Evolutionary conservation across 2,888 invertebrate genomes (phyloP).

Genomic region (Yponomeuta evonymella): DNA sequence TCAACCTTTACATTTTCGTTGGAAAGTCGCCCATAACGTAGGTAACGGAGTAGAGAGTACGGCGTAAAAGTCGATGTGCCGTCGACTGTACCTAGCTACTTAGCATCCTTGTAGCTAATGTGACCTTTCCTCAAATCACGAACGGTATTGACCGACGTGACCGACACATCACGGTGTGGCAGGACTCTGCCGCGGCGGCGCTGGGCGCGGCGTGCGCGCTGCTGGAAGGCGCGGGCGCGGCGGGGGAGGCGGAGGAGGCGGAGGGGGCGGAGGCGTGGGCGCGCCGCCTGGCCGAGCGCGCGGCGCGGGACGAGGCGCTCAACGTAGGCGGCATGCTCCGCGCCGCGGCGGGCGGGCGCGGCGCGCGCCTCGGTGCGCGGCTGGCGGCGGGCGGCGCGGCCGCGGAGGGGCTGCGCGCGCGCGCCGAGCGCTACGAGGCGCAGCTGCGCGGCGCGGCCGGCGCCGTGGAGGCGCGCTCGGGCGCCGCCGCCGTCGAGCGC

Average conservation of each 20-base stretch:
- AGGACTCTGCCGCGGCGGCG: constrained; percentile 49
- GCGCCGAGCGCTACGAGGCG: constrained; percentile 85
- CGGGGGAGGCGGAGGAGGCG: constrained; percentile 80
- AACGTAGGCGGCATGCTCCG: constrained; percentile 87
- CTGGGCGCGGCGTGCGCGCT: constrained; percentile 77
- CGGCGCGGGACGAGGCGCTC: constrained; percentile 80
- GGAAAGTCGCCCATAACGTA: too few species aligned
- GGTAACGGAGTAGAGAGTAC: too few species aligned
- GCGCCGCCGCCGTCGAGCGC: constrained; percentile 80
- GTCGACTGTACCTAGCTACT: too few species aligned
- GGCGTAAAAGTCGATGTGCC: too few species aligned
- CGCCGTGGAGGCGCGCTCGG: constrained; percentile 43
- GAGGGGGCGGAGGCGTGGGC: constrained; percentile 79
- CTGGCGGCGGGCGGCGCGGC: constrained; percentile 78
- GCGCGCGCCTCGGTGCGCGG: constrained; percentile 79
- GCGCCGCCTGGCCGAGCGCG: constrained; percentile 84
- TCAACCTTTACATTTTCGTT: too few species aligned
- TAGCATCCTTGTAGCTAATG: too few species aligned
- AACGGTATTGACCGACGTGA: too few species aligned
- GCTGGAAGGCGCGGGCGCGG: constrained; percentile 89
- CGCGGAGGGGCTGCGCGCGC: constrained; percentile 35
- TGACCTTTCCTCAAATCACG: too few species aligned
- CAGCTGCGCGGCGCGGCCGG: constrained; percentile 76
- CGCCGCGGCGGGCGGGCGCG: constrained; percentile 73
- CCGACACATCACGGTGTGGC: too few species aligned